These are phyloP conservation scores for Strix occidentalis DNA, from an alignment of 2,797 vertebrate genomes.

Conservation along the genomic window DNA sequence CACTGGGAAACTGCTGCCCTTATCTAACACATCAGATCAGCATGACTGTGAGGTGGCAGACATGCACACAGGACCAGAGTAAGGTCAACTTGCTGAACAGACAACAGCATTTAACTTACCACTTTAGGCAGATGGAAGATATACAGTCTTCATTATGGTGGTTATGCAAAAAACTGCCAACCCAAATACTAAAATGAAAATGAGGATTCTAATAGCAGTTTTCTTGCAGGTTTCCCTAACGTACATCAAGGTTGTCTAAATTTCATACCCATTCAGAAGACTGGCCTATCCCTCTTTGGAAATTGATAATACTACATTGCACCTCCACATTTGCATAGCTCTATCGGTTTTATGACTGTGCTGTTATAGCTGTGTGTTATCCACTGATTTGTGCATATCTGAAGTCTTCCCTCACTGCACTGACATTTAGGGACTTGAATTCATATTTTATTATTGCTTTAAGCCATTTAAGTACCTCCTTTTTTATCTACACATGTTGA, in stretches of 20 bases:
- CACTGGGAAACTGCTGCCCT: background rate
- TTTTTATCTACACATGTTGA: background rate
- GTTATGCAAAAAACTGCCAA: background rate
- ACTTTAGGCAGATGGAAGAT: background rate
- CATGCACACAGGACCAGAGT: background rate
- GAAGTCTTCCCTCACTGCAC: background rate
- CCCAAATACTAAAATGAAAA: background rate
- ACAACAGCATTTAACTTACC: background rate
- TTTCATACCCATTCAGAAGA: background rate
- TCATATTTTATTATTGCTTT: conserved; percentile 20
- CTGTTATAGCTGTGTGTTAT: background rate
- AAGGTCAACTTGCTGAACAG: background rate
- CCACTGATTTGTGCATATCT: background rate
- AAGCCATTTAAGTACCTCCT: background rate
- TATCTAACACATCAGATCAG: background rate
- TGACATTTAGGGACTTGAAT: background rate
- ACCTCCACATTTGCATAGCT: background rate
- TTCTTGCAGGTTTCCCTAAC: background rate
- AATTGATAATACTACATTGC: background rate
- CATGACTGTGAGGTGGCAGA: background rate
- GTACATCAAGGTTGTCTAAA: background rate
- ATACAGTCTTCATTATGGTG: accelerated
- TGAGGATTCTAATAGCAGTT: background rate
- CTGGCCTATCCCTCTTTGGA: background rate
- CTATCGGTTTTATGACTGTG: background rate